These are phyloP conservation scores for Melolontha melolontha DNA, from an alignment of 2,888 invertebrate species.

Conservation along the genomic window DNA sequence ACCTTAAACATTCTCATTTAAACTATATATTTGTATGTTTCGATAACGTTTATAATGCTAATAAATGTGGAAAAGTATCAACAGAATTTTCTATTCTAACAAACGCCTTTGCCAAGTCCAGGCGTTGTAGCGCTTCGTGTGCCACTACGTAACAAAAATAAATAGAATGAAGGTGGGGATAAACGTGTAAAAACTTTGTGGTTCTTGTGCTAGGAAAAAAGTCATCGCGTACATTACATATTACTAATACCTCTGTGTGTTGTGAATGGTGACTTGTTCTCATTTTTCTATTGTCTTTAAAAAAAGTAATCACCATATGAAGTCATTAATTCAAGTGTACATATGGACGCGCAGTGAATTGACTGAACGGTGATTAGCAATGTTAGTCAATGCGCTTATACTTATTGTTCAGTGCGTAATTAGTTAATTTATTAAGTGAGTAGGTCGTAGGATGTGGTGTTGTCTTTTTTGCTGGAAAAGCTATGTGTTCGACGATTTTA, in stretches of 20 bases:
- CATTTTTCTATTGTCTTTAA: constrained; percentile 2
- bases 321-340: neutral
- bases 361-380: constrained; percentile 1
- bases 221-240: constrained; percentile 19
- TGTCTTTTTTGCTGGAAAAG: constrained; percentile 31
- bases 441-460: constrained; percentile 18
- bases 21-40: neutral
- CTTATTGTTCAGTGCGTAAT: constrained; percentile 13
- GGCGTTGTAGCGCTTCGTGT: constrained; percentile 19
- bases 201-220: constrained; percentile 30
- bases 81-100: constrained; percentile 11
- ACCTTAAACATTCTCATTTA: neutral
- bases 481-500: constrained; percentile 32
- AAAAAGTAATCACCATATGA: neutral
- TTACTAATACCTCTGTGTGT: constrained; percentile 10
- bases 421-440: constrained; percentile 32
- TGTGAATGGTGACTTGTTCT: constrained; percentile 9
- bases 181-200: constrained; percentile 24
- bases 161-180: constrained; percentile 21
- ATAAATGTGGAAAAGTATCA: constrained; percentile 3
- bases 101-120: constrained; percentile 20
- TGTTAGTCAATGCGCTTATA: constrained; percentile 10
- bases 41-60: constrained; percentile 4
- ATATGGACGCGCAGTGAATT: constrained; percentile 1
- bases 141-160: constrained; percentile 30